phyloP scores from a whole-genome alignment of 1,140 invertebrate genomes.

The Saxidomus purpurata region DNA sequence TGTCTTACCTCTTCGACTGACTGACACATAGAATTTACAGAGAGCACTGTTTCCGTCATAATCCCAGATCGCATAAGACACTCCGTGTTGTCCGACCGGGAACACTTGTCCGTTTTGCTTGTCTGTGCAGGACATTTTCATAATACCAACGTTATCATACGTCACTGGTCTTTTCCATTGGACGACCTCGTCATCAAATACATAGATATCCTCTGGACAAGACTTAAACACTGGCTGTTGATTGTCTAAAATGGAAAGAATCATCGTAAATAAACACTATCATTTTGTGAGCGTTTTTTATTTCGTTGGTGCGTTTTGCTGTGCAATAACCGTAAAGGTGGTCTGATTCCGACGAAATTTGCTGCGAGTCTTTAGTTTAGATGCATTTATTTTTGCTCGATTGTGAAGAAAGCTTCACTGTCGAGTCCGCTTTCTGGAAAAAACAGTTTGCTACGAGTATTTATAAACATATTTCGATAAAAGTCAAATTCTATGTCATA shows the following conservation, averaged over 20 bases:
- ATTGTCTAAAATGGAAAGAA: neutral
- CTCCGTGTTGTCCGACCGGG: neutral
- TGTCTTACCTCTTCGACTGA: neutral
- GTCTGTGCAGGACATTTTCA: neutral
- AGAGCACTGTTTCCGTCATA: constrained; percentile 27
- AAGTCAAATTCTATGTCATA: too few relatives aligned
- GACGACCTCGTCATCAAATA: neutral
- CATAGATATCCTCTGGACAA: constrained; percentile 27
- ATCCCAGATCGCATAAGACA: neutral
- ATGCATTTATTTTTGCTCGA: too few relatives aligned
- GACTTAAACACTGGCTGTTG: neutral
- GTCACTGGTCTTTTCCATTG: neutral
- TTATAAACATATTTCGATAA: too few relatives aligned
- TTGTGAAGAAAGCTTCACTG: too few relatives aligned
- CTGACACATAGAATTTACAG: neutral
- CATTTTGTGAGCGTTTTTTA: too few relatives aligned
- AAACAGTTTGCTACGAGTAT: too few relatives aligned
- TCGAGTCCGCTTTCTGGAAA: too few relatives aligned
- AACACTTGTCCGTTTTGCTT: neutral
- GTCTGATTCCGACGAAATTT: neutral
- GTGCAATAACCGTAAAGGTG: neutral
- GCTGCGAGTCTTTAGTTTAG: neutral
- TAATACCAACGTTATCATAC: constrained; percentile 17
- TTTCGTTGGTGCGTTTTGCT: too few relatives aligned
- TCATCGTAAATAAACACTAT: neutral